These are phyloP conservation scores for Blastobasis adustella DNA, from an alignment of 2,888 invertebrate genomes.

Conservation along the genomic window DNA sequence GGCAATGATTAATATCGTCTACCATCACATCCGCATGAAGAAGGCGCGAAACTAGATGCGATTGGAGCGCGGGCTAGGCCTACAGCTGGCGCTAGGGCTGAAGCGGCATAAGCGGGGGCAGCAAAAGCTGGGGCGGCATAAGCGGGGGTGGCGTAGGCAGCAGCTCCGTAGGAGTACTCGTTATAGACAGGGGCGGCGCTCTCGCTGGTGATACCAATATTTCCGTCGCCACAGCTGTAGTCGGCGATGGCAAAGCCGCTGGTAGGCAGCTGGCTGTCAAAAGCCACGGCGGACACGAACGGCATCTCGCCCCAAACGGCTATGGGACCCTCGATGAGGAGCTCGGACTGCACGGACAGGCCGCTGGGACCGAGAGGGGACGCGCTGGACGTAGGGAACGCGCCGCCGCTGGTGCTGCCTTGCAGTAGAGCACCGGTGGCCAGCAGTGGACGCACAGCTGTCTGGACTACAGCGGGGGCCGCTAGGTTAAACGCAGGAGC, in stretches of 20 bases:
- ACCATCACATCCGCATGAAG: too few species aligned
- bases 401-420: neutral
- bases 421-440: too few species aligned
- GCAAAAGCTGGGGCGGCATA: too few species aligned
- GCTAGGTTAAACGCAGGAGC: too few species aligned
- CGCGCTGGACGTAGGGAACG: neutral
- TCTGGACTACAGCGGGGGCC: too few species aligned
- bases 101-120: too few species aligned
- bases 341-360: constrained; percentile 27
- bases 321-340: constrained; percentile 29
- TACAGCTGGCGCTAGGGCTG: too few species aligned
- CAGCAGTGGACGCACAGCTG: too few species aligned
- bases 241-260: constrained; percentile 19
- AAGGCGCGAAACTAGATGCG: too few species aligned
- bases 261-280: constrained; percentile 27
- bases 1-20: too few species aligned
- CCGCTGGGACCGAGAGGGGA: neutral
- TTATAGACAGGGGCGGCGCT: neutral
- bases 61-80: too few species aligned
- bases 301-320: constrained; percentile 32
- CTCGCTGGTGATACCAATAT: neutral
- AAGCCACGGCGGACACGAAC: constrained; percentile 31
- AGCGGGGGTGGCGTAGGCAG: too few species aligned
- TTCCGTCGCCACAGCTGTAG: neutral
- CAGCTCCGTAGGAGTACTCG: neutral